These are phyloP conservation scores for Eidolon helvum DNA, from an alignment of 2,113 vertebrate species.

Conservation along the genomic window DNA sequence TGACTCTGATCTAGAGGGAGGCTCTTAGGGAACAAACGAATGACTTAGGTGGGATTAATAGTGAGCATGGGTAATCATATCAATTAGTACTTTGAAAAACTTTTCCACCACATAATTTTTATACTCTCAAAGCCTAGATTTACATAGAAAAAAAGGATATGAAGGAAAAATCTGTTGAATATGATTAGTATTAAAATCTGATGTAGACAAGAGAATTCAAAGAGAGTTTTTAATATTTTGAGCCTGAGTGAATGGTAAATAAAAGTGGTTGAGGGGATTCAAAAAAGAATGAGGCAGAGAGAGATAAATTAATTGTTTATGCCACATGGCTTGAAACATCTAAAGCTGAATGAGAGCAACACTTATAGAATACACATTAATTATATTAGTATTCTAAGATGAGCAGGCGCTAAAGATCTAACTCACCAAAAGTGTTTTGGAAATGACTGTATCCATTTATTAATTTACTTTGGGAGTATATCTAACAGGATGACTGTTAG, in stretches of 20 bases:
- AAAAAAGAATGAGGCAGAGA: neutral
- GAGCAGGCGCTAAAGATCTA: neutral
- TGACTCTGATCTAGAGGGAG: neutral
- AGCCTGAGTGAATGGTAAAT: neutral
- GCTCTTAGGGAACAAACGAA: neutral
- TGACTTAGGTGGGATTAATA: neutral
- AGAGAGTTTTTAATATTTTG: neutral
- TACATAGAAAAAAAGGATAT: neutral
- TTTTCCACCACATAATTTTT: neutral
- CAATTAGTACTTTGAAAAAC: neutral
- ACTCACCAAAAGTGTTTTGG: neutral
- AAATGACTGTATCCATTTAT: neutral
- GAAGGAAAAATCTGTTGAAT: neutral
- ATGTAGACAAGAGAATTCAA: neutral
- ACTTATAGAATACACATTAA: fast-evolving
- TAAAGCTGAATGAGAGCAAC: neutral
- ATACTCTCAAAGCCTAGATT: neutral
- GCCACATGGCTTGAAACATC: neutral
- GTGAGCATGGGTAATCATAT: neutral
- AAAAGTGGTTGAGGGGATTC: neutral
- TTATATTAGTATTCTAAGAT: neutral
- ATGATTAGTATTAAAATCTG: neutral
- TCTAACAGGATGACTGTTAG: neutral
- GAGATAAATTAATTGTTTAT: neutral
- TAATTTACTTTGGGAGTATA: neutral